Evolutionary conservation across 53 echinoderm and acorn worm genomes (phyloP).

Genomic region (Actinopyga echinites): DNA sequence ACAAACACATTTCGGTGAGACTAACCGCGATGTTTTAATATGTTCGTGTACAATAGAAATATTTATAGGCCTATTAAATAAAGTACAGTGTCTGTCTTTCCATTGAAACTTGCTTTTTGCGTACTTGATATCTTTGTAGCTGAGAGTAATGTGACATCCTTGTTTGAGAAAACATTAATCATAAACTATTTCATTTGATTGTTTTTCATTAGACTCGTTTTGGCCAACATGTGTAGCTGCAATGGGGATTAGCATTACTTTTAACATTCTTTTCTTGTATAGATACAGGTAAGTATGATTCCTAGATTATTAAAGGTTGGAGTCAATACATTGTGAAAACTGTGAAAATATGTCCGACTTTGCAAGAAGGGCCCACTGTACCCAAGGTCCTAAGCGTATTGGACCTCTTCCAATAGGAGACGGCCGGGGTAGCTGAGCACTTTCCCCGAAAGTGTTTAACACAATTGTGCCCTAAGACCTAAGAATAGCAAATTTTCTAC

Average conservation of each 20-base stretch:
- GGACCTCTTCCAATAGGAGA: too few species aligned
- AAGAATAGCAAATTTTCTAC: too few species aligned
- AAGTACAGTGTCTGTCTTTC: neutral
- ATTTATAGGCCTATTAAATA: neutral
- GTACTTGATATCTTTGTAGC: too few species aligned
- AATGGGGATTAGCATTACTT: neutral
- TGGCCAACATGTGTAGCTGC: constrained; percentile 29
- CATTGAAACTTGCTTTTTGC: neutral
- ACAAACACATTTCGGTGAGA: too few species aligned
- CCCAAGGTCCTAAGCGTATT: too few species aligned
- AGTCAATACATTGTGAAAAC: neutral
- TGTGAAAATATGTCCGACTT: too few species aligned
- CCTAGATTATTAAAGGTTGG: neutral
- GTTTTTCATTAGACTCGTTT: neutral
- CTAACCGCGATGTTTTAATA: neutral
- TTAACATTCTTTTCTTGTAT: constrained; percentile 7
- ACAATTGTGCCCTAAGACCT: too few species aligned
- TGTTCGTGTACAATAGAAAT: neutral
- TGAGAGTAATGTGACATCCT: too few species aligned
- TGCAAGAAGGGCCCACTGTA: too few species aligned
- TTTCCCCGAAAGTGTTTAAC: too few species aligned
- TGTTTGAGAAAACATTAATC: too few species aligned
- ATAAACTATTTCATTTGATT: neutral
- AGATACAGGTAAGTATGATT: neutral
- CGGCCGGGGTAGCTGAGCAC: too few species aligned